Base-by-base conservation (phyloP, 2,888 invertebrate genomes). In the Callinectes sapidus region DNA sequence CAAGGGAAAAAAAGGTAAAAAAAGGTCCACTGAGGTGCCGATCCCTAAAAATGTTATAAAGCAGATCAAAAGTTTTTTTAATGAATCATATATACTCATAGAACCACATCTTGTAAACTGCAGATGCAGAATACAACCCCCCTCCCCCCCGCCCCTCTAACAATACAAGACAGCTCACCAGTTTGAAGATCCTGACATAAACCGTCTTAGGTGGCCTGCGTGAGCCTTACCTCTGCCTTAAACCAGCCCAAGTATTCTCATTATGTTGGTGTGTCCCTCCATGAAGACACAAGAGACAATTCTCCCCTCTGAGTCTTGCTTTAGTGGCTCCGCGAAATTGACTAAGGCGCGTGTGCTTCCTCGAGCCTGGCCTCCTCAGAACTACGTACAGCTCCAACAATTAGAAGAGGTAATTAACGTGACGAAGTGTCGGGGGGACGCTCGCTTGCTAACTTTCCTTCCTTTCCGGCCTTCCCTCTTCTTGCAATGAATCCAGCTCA, bases 361-460 rank as follows among this genome's bases (percentile, higher is more conserved):
- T n/a, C 16, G 13, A 13, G 81, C 81, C 35, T 35, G 81, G 35
- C 35, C n/a, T 81, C 35, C 81, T 35, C 81, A 32, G 35, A 81
- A 35, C 35, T 81, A 81, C 35, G 14, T 35, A 81, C 81, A 35
- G 35, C 10, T 81, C 81, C 35, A 35, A 32, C 81, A 81, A 81
- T 81, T 81, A 81, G 81, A 81, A n/a, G 81, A 81, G 81, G 81
- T 81, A 81, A 81, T 81, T 81, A 81, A 81, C 35, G 81, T 81
- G 81, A 81, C 81, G 81, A 81, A 81, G 32, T 81, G 81, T 81
- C n/a, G 32, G 35, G 14, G 35, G 35, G 81, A 81, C 35, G 81
- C 35, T 35, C 35, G 35, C 81, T 35, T 16, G 35, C 35, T 35
- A 35, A 32, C 35, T 81, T 81, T 81, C 35, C 35, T 10, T 81